Percentiles rank a stretch among this genome's conserved stretches.
phyloP scores from a whole-genome alignment of 2,797 vertebrate species.

The Sebastes itinus region DNA sequence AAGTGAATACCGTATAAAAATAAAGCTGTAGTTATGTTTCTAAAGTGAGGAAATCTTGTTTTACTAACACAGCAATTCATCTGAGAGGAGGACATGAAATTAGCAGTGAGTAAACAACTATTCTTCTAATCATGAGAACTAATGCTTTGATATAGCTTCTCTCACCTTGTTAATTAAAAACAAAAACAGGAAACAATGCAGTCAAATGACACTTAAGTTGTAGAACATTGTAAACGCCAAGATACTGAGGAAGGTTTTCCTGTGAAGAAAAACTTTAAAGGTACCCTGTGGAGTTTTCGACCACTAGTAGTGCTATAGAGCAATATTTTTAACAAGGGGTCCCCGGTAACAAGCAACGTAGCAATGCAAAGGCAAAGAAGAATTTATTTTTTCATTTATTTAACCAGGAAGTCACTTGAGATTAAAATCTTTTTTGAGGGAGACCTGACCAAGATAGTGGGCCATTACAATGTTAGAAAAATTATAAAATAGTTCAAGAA shows the following conservation, averaged over 20 bases:
- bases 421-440: too few species aligned
- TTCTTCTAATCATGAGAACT: neutral
- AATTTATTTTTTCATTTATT: too few species aligned
- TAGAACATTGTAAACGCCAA: neutral
- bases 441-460: too few species aligned
- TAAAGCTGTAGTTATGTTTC: constrained; percentile 19
- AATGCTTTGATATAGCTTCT: neutral
- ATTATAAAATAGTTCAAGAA: too few species aligned
- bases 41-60: constrained; percentile 6
- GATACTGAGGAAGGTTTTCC: neutral
- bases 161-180: neutral
- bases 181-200: constrained; percentile 50
- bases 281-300: constrained; percentile 1
- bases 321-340: neutral
- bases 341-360: neutral
- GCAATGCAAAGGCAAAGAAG: neutral
- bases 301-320: neutral
- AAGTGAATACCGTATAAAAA: constrained; percentile 41
- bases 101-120: neutral
- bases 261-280: neutral
- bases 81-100: neutral
- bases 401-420: too few species aligned
- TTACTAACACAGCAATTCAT: neutral
- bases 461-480: too few species aligned
- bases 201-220: neutral